Base-by-base conservation (phyloP, 2,113 vertebrate genomes). In the Empidonax alnorum region DNA sequence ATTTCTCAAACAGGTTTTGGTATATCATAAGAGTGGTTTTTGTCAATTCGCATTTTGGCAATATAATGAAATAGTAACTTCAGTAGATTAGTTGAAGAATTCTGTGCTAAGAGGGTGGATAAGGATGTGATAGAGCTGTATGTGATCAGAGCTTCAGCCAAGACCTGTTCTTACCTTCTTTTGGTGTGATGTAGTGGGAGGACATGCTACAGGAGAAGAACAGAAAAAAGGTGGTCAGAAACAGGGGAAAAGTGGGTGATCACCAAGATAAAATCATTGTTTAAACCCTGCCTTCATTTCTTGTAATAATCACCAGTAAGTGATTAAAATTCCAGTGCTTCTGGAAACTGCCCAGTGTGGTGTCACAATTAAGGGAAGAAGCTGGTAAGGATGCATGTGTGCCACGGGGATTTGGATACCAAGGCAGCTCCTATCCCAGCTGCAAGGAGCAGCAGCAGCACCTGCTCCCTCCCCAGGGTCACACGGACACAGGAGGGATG, bases 91-190 rank as follows among this genome's bases (percentile, higher is more conserved):
- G 16, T 62, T 44, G 68, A 78, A 44, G 30, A 35, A 74, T 2
- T 14, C 56, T 71, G 37, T 33, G 52, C 33, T 63, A 56, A 66
- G 58, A 49, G 31, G 5, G n/a, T 62, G 24, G 11, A 5, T 69
- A 14, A 85, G 39, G 31, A 5, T 46, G 21, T 21, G 33, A 7
- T 35, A 68, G 31, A 78, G 27, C n/a, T 49, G 1, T 15, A 14
- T 61, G 52, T 50, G 73, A n/a, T 47, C 46, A 23, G 53, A 79
- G 42, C 41, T 77, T 35, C 80, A 80, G 47, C 39, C 12, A 8
- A 30, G 42, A 49, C 13, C 8, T 17, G 52, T 58, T 21, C 97
- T 95, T 97, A 98, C 98, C 98, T 93, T 98, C 97, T 69, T 93
- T 72, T 30, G 93, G 28, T 0, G 94, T 88, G 67, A 92, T 19